Conservation (phyloP, 2,888 invertebrate genomes). For the Vesta saturnalis region DNA sequence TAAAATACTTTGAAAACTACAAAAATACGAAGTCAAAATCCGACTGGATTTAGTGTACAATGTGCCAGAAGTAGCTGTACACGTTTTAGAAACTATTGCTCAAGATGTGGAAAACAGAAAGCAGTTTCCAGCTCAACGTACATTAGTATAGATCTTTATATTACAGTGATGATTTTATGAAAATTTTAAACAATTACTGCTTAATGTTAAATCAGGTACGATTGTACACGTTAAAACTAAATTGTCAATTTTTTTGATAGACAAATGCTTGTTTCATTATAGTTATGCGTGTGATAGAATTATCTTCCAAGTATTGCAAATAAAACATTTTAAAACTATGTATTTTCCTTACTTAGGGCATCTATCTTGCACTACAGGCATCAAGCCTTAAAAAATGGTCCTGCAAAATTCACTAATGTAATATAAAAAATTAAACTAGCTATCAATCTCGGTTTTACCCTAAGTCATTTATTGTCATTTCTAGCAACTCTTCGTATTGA, state of each 20-base stretch:
- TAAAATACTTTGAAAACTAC: conserved; percentile 16
- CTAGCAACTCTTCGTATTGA: too few species aligned
- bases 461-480: too few species aligned
- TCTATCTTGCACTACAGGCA: neutral
- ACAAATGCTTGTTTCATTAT: neutral
- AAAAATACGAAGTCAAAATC: conserved; percentile 11
- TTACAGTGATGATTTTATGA: neutral
- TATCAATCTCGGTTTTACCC: too few species aligned
- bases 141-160: neutral
- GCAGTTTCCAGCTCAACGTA: neutral
- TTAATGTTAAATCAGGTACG: too few species aligned
- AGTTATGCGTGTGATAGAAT: neutral
- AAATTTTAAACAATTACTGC: too few species aligned
- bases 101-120: conserved; percentile 4
- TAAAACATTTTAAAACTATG: neutral
- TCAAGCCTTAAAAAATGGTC: neutral
- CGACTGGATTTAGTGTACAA: conserved; percentile 22
- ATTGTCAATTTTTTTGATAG: neutral
- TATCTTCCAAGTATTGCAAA: neutral
- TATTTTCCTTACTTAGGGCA: neutral
- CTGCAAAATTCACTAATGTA: neutral
- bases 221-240: too few species aligned
- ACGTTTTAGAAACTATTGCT: conserved; percentile 14
- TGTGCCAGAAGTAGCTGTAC: conserved; percentile 19
- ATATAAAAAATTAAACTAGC: neutral